phyloP scores from a whole-genome alignment of 2,888 invertebrate species.

The Lypha dubia region DNA sequence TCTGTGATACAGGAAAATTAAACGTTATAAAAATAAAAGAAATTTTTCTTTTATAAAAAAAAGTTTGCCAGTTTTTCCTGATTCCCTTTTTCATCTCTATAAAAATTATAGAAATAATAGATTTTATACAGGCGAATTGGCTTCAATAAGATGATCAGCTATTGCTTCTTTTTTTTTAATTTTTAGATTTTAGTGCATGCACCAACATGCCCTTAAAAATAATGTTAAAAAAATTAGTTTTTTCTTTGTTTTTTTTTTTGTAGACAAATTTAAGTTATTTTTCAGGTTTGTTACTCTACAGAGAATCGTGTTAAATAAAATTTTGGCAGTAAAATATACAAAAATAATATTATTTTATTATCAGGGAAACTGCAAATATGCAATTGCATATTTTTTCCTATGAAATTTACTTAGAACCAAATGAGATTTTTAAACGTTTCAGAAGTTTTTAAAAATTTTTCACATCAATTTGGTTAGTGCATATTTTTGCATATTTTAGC shows the following conservation, averaged over 20 bases:
- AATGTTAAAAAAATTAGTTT: not conserved
- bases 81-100: not conserved
- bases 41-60: constrained; percentile 8
- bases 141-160: constrained; percentile 35
- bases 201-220: not conserved
- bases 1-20: constrained; percentile 50
- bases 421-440: too few species aligned
- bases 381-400: too few species aligned
- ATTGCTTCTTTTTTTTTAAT: not conserved
- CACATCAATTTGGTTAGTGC: too few species aligned
- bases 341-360: too few species aligned
- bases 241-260: not conserved
- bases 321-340: not conserved
- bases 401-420: too few species aligned
- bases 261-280: not conserved
- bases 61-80: not conserved
- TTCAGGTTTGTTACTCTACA: not conserved
- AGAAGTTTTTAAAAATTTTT: too few species aligned
- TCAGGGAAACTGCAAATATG: too few species aligned
- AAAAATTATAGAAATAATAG: constrained; percentile 41
- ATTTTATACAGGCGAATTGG: constrained; percentile 42
- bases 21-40: constrained; percentile 13
- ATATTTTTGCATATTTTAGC: too few species aligned
- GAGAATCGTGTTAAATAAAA: not conserved
- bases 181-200: not conserved